Conservation (phyloP, 2,888 invertebrate genomes). For the Andrena fulva region DNA sequence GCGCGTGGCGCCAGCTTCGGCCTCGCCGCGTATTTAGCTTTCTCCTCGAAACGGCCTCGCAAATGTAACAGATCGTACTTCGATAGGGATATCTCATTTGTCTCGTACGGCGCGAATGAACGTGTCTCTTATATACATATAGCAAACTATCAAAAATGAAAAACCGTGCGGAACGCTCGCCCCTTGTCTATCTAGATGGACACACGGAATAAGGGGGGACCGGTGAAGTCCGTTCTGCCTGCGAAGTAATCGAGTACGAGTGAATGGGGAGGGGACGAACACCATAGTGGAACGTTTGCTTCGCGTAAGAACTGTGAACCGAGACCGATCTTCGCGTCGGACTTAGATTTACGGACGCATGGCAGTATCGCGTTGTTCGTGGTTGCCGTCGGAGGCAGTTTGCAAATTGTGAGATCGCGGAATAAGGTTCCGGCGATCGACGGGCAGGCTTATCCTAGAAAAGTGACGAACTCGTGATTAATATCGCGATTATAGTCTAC, state of each 20-base stretch:
- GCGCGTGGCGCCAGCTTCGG: constrained; percentile 56
- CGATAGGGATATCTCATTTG: constrained; percentile 31
- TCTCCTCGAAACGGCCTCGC: constrained; percentile 59
- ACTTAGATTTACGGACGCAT: constrained; percentile 11
- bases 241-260: constrained; percentile 29
- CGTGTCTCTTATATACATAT: constrained; percentile 73
- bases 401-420: not conserved
- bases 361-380: constrained; percentile 40
- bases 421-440: constrained; percentile 20
- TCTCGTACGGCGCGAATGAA: constrained; percentile 58
- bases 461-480: constrained; percentile 41
- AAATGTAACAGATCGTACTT: constrained; percentile 64
- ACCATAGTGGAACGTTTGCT: constrained; percentile 10
- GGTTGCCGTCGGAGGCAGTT: not conserved
- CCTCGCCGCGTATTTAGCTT: constrained; percentile 46
- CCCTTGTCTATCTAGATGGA: constrained; percentile 39
- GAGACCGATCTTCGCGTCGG: constrained; percentile 25
- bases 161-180: constrained; percentile 60
- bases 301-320: constrained; percentile 17
- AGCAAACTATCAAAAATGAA: constrained; percentile 79
- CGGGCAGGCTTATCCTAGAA: constrained; percentile 49
- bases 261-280: not conserved
- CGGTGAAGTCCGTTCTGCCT: constrained; percentile 27
- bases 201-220: constrained; percentile 30
- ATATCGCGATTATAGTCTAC: constrained; percentile 54